These are phyloP conservation scores for Aplysia californica DNA, from an alignment of 1,140 invertebrate genomes.

Conservation along the genomic window DNA sequence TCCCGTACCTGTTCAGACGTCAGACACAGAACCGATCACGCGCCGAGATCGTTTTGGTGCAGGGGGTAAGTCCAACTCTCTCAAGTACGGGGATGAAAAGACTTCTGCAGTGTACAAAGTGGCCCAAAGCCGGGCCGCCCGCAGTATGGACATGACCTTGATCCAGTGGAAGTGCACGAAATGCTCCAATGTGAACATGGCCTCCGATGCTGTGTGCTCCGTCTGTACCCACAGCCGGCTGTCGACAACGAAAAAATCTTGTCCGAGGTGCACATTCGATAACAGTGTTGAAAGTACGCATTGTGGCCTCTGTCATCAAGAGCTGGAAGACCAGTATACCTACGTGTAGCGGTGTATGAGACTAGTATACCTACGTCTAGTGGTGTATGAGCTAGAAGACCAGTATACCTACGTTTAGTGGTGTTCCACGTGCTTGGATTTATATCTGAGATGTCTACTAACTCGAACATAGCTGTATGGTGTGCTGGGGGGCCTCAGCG, in stretches of 20 bases:
- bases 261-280: slow-evolving; percentile 24
- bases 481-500: too few relatives aligned
- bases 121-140: neutral
- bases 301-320: slow-evolving; percentile 8
- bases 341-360: slow-evolving; percentile 15
- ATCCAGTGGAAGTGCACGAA: slow-evolving; percentile 22
- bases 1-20: neutral
- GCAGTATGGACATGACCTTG: slow-evolving; percentile 27
- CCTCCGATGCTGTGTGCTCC: slow-evolving; percentile 3
- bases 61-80: slow-evolving; percentile 1
- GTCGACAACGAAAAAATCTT: slow-evolving; percentile 18
- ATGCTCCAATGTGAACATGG: slow-evolving; percentile 27
- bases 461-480: too few relatives aligned
- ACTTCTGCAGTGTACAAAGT: neutral
- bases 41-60: neutral
- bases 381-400: too few relatives aligned
- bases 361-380: too few relatives aligned
- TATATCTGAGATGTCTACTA: too few relatives aligned
- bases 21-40: neutral
- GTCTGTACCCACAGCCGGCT: slow-evolving; percentile 24
- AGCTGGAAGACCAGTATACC: slow-evolving; percentile 19
- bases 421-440: too few relatives aligned
- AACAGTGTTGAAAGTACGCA: neutral
- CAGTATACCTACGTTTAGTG: too few relatives aligned
- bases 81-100: neutral